phyloP scores from a whole-genome alignment of 2,888 invertebrate genomes.

The Desoria tigrina region DNA sequence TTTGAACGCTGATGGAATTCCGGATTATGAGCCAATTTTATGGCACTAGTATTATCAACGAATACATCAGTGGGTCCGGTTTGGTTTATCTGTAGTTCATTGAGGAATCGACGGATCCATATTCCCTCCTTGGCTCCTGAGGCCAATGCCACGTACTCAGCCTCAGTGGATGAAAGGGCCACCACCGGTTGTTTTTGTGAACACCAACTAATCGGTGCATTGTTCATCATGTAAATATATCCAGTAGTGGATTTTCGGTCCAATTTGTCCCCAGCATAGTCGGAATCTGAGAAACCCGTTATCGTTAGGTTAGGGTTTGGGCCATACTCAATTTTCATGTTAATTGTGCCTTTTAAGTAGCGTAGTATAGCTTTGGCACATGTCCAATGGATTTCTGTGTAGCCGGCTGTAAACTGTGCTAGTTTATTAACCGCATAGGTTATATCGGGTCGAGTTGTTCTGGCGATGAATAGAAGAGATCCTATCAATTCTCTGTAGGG shows the following conservation, averaged over 20 bases:
- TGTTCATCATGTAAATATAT: constrained; percentile 15
- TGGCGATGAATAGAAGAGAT: constrained; percentile 45
- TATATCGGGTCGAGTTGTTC: constrained; percentile 49
- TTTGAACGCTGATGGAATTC: constrained; percentile 48
- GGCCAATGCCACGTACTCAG: constrained; percentile 44
- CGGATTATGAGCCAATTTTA: constrained; percentile 45
- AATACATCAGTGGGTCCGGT: constrained; percentile 5
- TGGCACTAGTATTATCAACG: constrained; percentile 38
- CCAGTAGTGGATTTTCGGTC: constrained; percentile 47
- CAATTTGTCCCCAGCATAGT: constrained; percentile 39
- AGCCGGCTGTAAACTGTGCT: constrained; percentile 35
- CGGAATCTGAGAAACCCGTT: constrained; percentile 47
- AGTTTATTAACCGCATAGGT: constrained; percentile 42
- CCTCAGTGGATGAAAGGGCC: constrained; percentile 41
- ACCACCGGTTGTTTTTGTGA: constrained; percentile 38
- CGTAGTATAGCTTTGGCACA: background rate
- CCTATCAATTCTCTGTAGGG: constrained; percentile 48
- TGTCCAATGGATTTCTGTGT: background rate
- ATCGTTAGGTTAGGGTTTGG: background rate
- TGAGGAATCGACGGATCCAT: constrained; percentile 39
- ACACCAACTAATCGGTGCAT: constrained; percentile 34
- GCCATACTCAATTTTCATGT: background rate
- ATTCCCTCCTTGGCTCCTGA: constrained; percentile 31
- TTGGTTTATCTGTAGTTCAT: constrained; percentile 28
- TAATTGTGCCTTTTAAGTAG: constrained; percentile 18